Evolutionary conservation across 2,797 vertebrate species (phyloP), one percentile per base, ranked within the genome.

Genomic region (Hafferia zeledoni): DNA sequence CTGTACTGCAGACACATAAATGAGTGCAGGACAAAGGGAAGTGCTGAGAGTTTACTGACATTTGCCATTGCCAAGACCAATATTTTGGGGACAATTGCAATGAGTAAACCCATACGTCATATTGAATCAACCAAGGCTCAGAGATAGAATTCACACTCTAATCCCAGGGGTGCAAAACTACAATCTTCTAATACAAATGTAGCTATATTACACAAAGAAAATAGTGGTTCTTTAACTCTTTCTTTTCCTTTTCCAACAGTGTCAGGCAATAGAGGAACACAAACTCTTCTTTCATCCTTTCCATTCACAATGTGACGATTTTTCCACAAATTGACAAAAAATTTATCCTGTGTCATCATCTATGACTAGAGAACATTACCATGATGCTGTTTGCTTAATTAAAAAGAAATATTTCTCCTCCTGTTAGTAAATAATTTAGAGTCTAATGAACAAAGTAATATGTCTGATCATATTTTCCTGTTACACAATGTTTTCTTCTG

Each of bases 41-140:
- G 9, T 72, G 59, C 37, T 50, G 18, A 81, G 94, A 94, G 50
- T 50, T 79, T 94, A 74, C n/a, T 96, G 89, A 95, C 78, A 53
- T 79, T 83, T 91, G 37, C 61, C 84, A 70, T 67, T 93, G 67
- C 11, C 50, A 88, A 68, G 89, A 93, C 76, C 28, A 93, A 43
- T 94, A 76, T 88, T 93, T 75, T 83, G 69, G 61, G 61, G 63
- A 76, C 35, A 81, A 55, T 4, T 77, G 55, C 50, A 88, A 59
- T 60, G 59, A 91, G 25, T 64, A 84, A 88, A 78, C 27, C 23
- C 56, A 74, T 56, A 37, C 8, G 19, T 88, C 43, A 23, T 72
- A 83, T 61, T 69, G 85, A 94, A 93, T 91, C 46, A 63, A 27
- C 57, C 18, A 46, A 79, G 23, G 20, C 59, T 94, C 43, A 83